Evolutionary conservation across 2,113 vertebrate species (phyloP).

Genomic region (Phoxinus phoxinus): DNA sequence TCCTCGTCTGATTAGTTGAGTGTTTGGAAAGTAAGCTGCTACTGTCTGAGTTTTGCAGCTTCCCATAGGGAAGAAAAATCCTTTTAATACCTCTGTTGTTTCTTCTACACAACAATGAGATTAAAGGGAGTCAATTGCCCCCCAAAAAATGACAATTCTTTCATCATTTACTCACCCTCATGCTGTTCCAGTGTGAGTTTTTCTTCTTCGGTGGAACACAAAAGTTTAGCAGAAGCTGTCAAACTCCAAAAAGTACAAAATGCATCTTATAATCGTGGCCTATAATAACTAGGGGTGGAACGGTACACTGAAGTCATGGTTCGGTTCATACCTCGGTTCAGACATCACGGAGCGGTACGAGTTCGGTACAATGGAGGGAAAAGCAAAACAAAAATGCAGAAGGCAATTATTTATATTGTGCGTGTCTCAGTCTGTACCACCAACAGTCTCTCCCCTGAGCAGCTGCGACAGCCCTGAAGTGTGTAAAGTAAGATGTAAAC

Average conservation of each 20-base stretch:
- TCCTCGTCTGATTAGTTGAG: not conserved
- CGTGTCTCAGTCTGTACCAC: too few relatives aligned
- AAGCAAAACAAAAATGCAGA: too few relatives aligned
- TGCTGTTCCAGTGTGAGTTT: not conserved
- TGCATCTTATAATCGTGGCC: not conserved
- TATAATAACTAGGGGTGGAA: too few relatives aligned
- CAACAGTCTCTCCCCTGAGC: too few relatives aligned
- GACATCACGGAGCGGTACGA: too few relatives aligned
- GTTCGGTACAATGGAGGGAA: too few relatives aligned
- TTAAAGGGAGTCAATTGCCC: not conserved
- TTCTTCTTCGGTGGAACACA: not conserved
- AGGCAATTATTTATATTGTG: too few relatives aligned
- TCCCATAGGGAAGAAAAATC: not conserved
- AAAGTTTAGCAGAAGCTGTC: slow-evolving; percentile 16
- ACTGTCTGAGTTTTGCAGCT: not conserved
- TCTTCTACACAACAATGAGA: not conserved
- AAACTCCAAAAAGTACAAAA: not conserved
- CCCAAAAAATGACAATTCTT: not conserved
- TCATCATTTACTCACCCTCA: not conserved
- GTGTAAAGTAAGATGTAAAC: too few relatives aligned
- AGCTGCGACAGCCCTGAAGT: too few relatives aligned
- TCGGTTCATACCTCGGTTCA: too few relatives aligned
- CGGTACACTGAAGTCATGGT: too few relatives aligned
- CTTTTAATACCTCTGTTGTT: not conserved
- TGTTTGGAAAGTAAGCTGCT: not conserved